Evolutionary conservation across 2,888 invertebrate genomes (phyloP).

Genomic region (Punctoribates punctum): DNA sequence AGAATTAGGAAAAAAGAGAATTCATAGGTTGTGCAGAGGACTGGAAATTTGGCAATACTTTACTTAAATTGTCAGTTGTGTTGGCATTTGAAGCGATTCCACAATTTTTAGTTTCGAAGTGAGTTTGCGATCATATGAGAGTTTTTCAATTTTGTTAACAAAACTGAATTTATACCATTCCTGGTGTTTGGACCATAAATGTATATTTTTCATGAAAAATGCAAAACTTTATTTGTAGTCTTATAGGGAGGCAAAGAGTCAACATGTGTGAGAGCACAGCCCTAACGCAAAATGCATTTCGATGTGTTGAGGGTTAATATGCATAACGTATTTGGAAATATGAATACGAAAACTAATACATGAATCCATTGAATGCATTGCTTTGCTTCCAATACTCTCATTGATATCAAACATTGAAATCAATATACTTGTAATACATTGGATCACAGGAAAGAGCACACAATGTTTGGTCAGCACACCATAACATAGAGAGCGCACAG

Average conservation of each 20-base stretch:
- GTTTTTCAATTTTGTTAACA: conserved; percentile 18
- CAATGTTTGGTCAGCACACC: background rate
- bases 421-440: background rate
- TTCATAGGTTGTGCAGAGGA: background rate
- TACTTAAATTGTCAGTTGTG: background rate
- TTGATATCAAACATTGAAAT: conserved; percentile 5
- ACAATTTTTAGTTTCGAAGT: background rate
- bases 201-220: conserved; percentile 19
- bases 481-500: background rate
- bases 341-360: background rate
- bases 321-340: conserved; percentile 24
- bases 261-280: conserved; percentile 1
- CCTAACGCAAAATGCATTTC: background rate
- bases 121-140: background rate
- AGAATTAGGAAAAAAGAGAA: background rate
- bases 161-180: conserved; percentile 14
- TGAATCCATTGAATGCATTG: conserved; percentile 17
- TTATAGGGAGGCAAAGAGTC: background rate
- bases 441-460: conserved; percentile 3
- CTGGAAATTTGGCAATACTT: background rate
- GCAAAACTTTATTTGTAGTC: conserved; percentile 23
- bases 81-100: background rate
- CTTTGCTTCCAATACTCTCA: background rate
- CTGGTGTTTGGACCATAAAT: background rate
- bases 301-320: conserved; percentile 30